Base-by-base conservation (phyloP, 35 echinoderm and acorn worm species). In the Lytechinus variegatus region DNA sequence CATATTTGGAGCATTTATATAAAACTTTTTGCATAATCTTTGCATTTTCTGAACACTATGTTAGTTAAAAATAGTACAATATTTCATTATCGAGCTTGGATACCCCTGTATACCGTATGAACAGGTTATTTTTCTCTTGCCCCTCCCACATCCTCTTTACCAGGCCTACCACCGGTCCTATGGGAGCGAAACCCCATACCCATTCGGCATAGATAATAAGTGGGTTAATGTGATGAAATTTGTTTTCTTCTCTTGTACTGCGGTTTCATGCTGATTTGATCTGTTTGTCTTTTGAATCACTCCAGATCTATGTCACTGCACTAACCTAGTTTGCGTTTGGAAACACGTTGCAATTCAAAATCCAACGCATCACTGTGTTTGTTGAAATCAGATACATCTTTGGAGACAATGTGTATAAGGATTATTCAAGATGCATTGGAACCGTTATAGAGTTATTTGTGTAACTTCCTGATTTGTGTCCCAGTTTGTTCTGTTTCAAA, bases 231-330 rank as follows among this genome's bases (percentile, higher is more conserved):
- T 90, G 88, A 90, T 90, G 88, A 90, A 90, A 90, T 90, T 90
- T 79, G 66, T 79, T 79, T 90, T 90, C 52, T 90, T 90, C 88
- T 90, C 88, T 90, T 52, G 28, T 90, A 44, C 33, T 44, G 88
- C 52, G 88, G 88, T 90, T 90, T 90, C 88, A 90, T 54, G 88
- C 29, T 52, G 88, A 90, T 90, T 90, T 90, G 88, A 90, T 90
- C 88, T 90, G 88, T 90, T 90, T 90, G 28, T 54, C 52, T 90
- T 90, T 90, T 90, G 88, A 90, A 90, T 90, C 88, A 90, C 16
- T 44, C 14, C 88, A 90, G 28, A 52, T 90, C 88, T 90, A 90
- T 90, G 88, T 90, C 88, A 90, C 29, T 90, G 88, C 16, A 90
- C 88, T 54, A 51, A 54, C 88, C 88, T 79, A 79, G 66, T 79